These are phyloP conservation scores for Lucilia sericata DNA, from an alignment of 1,140 invertebrate genomes.

Conservation along the genomic window DNA sequence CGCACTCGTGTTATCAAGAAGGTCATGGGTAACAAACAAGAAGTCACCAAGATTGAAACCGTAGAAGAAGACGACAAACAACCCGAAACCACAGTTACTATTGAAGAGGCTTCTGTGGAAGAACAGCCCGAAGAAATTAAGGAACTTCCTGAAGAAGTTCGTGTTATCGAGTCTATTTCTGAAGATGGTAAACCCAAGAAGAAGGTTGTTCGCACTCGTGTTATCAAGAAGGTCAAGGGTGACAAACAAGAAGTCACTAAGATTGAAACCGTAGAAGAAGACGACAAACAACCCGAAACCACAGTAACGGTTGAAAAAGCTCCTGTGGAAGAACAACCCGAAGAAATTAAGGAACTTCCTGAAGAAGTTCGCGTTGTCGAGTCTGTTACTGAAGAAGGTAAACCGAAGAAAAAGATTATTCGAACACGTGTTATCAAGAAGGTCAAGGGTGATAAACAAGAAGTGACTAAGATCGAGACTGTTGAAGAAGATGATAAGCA, in stretches of 20 bases:
- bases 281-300: conserved; percentile 51
- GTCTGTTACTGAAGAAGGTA: conserved; percentile 47
- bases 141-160: conserved; percentile 57
- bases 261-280: conserved; percentile 58
- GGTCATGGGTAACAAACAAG: conserved; percentile 57
- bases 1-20: conserved; percentile 63
- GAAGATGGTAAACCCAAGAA: conserved; percentile 59
- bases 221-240: conserved; percentile 59
- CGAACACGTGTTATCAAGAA: conserved; percentile 58
- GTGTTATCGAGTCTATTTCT: conserved; percentile 43
- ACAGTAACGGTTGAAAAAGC: conserved; percentile 56
- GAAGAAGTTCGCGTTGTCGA: conserved; percentile 54
- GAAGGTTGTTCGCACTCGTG: conserved; percentile 52
- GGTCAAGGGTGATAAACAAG: conserved; percentile 58
- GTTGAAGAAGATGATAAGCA: conserved; percentile 65
- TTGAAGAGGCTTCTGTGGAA: conserved; percentile 46
- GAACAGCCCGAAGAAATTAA: conserved; percentile 34
- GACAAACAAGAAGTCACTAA: conserved; percentile 61
- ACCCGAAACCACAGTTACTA: conserved; percentile 55
- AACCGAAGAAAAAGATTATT: conserved; percentile 46
- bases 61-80: conserved; percentile 62
- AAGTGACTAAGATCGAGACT: conserved; percentile 51
- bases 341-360: conserved; percentile 65
- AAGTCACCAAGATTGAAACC: conserved; percentile 60
- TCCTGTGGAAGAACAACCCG: conserved; percentile 50